A percentile compares a stretch with the other conserved stretches of the same genome.
phyloP scores from a whole-genome alignment of 1,140 invertebrate genomes.

The Orchesella cincta region DNA sequence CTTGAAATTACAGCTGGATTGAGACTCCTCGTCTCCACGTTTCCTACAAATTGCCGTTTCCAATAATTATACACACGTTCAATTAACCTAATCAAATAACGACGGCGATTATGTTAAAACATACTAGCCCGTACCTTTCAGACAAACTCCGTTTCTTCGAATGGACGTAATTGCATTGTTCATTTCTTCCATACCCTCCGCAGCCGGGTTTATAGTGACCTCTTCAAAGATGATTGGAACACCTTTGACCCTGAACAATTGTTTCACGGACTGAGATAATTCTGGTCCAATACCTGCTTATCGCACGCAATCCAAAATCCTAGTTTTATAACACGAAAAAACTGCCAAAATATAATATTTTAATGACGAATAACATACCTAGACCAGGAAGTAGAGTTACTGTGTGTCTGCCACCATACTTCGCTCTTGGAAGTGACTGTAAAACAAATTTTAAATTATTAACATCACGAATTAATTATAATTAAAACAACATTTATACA shows the following conservation, averaged over 20 bases:
- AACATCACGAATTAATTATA: too few species aligned
- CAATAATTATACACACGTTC: neutral
- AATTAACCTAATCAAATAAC: too few species aligned
- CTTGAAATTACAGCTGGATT: conserved; percentile 54
- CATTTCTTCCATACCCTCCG: conserved; percentile 60
- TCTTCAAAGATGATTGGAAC: conserved; percentile 69
- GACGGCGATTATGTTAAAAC: too few species aligned
- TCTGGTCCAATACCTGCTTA: conserved; percentile 63
- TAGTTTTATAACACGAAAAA: neutral
- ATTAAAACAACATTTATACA: too few species aligned
- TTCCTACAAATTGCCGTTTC: conserved; percentile 48
- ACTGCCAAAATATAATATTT: neutral
- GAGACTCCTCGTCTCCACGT: conserved; percentile 56
- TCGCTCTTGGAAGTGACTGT: conserved; percentile 50
- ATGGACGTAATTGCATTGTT: conserved; percentile 66
- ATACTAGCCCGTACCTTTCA: too few species aligned
- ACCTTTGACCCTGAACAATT: conserved; percentile 62
- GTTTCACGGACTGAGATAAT: conserved; percentile 61
- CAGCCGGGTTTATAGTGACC: conserved; percentile 59
- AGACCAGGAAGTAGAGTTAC: conserved; percentile 64
- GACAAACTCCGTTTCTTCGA: conserved; percentile 66
- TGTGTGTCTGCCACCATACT: conserved; percentile 65
- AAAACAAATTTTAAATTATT: too few species aligned
- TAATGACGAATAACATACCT: neutral
- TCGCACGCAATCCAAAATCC: neutral